Evolutionary conservation across 2,797 vertebrate genomes (phyloP), one percentile per base, ranked within the genome.

Genomic region (Acrossocheilus wenchowensis): DNA sequence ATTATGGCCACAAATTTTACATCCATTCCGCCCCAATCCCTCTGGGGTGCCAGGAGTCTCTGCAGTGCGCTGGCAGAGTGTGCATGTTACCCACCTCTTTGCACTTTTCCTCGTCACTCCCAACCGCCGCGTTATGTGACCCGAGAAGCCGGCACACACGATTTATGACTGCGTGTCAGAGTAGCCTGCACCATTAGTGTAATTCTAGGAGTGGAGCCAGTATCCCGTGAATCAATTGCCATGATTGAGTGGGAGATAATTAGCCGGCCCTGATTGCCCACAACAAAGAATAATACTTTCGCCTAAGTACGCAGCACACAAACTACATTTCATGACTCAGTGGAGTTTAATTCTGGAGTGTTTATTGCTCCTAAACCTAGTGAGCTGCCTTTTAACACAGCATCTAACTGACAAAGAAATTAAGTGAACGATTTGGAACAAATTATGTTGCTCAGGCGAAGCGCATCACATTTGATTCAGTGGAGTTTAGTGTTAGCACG

Each of bases 181-280:
- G 69, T 84, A 84, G 66, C 86, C 85, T 83, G 57, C 82, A 75
- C 93, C 92, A 94, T 95, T 94, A 94, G 92, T 93, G 93, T 92
- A 92, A 94, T 93, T 93, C 91, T 73, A 90, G 86, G 74, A 83
- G 88, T 89, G 62, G 78, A 89, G 92, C 92, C 92, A 94, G 88
- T 85, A 72, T 64, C 39, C 74, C 50, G 34, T 64, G 75, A 80
- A 93, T 94, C 93, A 86, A 94, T 94, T 92, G 91, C 87, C 90
- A 85, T 94, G 93, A 94, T 91, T 93, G 92, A 94, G 91, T 91
- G 92, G 86, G 92, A 92, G 92, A 93, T 93, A 92, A 94, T 94
- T 91, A 91, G 90, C 85, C 60, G 2, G 87, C 87, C 91, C 90
- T 88, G 91, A 92, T 92, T 85, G 91, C 87, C 88, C 75, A 89